A percentile compares a stretch with the other conserved stretches of the same genome.
Conservation (phyloP, 2,113 vertebrate species). For the Hippocampus zosterae region DNA sequence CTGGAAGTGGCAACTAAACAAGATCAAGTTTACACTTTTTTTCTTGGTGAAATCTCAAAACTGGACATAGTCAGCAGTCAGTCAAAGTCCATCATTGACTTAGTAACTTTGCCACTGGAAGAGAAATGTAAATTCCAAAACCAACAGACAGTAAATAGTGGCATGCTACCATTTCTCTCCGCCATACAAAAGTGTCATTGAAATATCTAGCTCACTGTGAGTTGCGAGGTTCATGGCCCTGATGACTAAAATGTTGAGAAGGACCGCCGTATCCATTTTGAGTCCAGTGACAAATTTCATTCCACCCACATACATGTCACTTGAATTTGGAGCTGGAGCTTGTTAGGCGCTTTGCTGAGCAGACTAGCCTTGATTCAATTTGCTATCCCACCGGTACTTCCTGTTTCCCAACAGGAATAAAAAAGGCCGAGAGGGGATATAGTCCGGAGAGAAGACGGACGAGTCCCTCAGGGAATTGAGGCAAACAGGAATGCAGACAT, state of each 20-base stretch:
- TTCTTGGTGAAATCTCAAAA: no score
- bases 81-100: no score
- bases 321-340: neutral
- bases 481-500: conserved; percentile 35
- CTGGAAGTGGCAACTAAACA: no score
- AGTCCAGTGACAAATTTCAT: neutral
- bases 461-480: conserved; percentile 16
- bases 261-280: neutral
- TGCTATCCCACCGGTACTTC: neutral
- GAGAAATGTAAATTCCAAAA: no score
- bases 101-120: no score
- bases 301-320: neutral
- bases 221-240: neutral
- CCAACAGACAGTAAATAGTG: no score
- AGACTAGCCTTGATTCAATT: neutral
- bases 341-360: neutral
- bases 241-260: no score
- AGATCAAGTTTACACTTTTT: no score
- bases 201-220: neutral
- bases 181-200: neutral
- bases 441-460: conserved; percentile 5
- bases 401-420: conserved; percentile 12
- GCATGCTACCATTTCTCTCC: no score
- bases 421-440: conserved; percentile 7
- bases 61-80: no score